Base-by-base conservation (phyloP, 2,797 vertebrate species). In the Phoeniculus purpureus region DNA sequence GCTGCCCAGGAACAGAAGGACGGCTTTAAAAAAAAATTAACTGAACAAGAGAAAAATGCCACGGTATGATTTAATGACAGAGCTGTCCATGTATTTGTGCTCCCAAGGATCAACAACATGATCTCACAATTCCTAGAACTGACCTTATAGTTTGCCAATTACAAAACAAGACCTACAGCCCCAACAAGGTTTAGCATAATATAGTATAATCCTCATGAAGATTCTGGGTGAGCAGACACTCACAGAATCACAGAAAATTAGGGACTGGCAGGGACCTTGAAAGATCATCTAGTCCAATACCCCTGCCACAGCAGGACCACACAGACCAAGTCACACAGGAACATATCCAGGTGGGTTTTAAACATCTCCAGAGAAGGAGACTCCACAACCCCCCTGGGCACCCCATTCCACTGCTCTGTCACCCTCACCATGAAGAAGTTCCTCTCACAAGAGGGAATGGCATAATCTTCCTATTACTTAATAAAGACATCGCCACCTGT, bases 381-480 rank as follows among this genome's bases (percentile, higher is more conserved):
- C n/a, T n/a, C 37, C 37, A 37, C 37, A 37, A 37, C 37, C 37
- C 37, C 37, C 37, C 37, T 37, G 37, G 37, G 37, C 37, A 37
- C 9, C 37, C 37, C 37, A 37, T 37, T 37, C 37, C 37, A 37
- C 37, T 37, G 37, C 37, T 37, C 37, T 37, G 37, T 37, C 37
- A 37, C 37, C 37, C 37, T 37, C 37, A 37, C 37, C 37, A 37
- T 37, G 37, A 37, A 37, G 37, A 37, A 37, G 37, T 37, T 37
- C 37, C 43, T 43, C 43, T 43, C 34, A 40, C 21, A 22, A 76
- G 75, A 73, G 21, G 47, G 84, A 94, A 94, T 21, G 68, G 67
- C 50, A 85, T 22, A 26, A 73, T 83, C 95, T 89, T 85, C 90
- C 77, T 84, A 94, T 85, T 91, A 88, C 94, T 95, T 95, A 93